Evolutionary conservation across 1,140 invertebrate genomes (phyloP).

Genomic region (Bombus sylvicola): DNA sequence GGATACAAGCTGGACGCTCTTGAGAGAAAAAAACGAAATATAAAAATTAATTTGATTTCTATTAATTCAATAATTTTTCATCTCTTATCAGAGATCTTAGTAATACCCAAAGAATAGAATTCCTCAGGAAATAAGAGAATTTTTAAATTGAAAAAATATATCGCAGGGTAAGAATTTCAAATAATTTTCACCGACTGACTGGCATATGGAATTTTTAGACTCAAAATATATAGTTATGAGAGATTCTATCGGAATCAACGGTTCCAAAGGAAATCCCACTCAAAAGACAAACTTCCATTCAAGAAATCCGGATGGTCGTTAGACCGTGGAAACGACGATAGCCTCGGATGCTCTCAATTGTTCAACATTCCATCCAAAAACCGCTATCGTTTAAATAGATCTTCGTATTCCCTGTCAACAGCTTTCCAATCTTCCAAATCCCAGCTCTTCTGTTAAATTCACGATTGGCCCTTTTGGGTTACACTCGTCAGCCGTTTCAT

Average conservation of each 20-base stretch:
- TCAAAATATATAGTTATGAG: too few species aligned
- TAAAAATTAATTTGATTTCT: neutral
- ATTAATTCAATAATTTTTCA: neutral
- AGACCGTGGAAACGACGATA: too few species aligned
- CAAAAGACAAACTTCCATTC: neutral
- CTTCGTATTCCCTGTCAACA: neutral
- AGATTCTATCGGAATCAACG: too few species aligned
- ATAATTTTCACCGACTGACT: too few species aligned
- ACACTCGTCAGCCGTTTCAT: neutral
- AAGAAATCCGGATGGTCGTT: neutral
- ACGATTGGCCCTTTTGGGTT: neutral
- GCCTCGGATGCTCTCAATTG: neutral
- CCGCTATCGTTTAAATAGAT: neutral
- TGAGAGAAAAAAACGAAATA: too few species aligned
- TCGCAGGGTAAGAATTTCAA: too few species aligned
- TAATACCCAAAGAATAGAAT: neutral
- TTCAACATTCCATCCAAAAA: neutral
- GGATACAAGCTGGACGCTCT: too few species aligned
- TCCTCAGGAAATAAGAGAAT: too few species aligned
- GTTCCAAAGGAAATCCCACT: too few species aligned
- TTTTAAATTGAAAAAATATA: too few species aligned
- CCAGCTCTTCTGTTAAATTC: neutral
- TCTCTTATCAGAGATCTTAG: neutral
- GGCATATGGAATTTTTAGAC: too few species aligned
- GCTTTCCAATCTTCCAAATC: neutral